phyloP scores from a whole-genome alignment of 2,888 invertebrate species.

The Myathropa florea region DNA sequence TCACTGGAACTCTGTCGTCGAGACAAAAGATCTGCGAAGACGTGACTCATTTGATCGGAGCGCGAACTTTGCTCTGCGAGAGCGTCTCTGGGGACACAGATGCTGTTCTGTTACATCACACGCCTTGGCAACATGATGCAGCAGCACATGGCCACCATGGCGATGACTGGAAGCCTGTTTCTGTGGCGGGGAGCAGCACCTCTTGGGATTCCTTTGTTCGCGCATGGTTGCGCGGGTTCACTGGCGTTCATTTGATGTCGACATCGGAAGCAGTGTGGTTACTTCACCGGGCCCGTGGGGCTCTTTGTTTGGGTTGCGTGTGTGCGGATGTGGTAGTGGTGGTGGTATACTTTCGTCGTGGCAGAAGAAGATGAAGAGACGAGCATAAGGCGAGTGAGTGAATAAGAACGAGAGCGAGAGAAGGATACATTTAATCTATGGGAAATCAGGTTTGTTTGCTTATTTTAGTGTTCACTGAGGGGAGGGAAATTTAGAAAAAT shows the following conservation, averaged over 20 bases:
- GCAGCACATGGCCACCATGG: background rate
- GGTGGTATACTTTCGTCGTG: background rate
- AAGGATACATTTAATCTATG: background rate
- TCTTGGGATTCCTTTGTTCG: constrained; percentile 24
- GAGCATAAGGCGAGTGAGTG: background rate
- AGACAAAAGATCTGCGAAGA: background rate
- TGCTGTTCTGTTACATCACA: background rate
- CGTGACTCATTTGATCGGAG: background rate
- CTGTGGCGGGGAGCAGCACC: background rate
- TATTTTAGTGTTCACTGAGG: constrained; percentile 4
- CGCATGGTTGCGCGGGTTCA: constrained; percentile 12
- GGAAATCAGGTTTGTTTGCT: constrained; percentile 17
- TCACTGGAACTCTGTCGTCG: background rate
- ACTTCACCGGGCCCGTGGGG: background rate
- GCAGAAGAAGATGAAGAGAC: background rate
- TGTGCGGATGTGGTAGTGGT: background rate
- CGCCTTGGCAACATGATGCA: background rate
- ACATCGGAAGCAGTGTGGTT: background rate
- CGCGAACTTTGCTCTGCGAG: background rate
- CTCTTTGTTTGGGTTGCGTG: constrained; percentile 9
- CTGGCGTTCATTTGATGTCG: background rate
- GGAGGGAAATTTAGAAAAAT: background rate
- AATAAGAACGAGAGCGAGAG: background rate
- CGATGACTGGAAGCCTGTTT: background rate
- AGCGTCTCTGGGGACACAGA: background rate